These are phyloP conservation scores for Xiphophorus maculatus DNA, from an alignment of 2,113 vertebrate species.

Conservation along the genomic window DNA sequence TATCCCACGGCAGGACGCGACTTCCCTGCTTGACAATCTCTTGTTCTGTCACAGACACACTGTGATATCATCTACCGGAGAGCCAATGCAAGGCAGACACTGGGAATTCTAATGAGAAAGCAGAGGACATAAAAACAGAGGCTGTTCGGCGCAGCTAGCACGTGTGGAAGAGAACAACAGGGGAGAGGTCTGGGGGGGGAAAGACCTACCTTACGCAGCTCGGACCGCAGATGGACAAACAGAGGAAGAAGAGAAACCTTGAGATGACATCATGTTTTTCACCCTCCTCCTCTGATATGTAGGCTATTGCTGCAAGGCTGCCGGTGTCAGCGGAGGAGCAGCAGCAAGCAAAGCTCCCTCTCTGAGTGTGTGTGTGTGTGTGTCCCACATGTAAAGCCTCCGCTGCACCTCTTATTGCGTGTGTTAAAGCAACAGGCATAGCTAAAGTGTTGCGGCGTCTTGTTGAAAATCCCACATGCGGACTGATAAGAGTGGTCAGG, in stretches of 20 bases:
- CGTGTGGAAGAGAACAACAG: slow-evolving; percentile 1
- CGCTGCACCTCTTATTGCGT: background rate
- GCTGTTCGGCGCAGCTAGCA: slow-evolving; percentile 18
- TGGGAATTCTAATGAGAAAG: background rate
- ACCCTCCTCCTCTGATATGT: slow-evolving; percentile 55
- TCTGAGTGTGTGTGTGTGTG: slow-evolving; percentile 4
- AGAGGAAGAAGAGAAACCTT: slow-evolving; percentile 34
- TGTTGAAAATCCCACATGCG: background rate
- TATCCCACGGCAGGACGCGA: slow-evolving; percentile 8
- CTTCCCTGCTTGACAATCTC: slow-evolving; percentile 5
- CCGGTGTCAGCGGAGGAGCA: slow-evolving; percentile 29
- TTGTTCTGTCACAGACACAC: background rate
- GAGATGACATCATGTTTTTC: slow-evolving; percentile 70
- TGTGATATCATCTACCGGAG: background rate
- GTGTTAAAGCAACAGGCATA: background rate
- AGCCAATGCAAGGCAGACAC: slow-evolving; percentile 1
- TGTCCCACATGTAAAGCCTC: background rate
- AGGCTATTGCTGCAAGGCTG: slow-evolving; percentile 54
- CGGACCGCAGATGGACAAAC: slow-evolving; percentile 20
- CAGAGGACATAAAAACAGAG: background rate
- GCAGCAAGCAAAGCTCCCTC: slow-evolving; percentile 30
- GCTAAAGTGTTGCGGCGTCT: background rate
- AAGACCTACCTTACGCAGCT: slow-evolving; percentile 67
- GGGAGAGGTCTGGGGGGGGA: slow-evolving; percentile 12
- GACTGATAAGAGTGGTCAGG: too few relatives aligned